phyloP scores from a whole-genome alignment of 1,140 invertebrate genomes.

The Drosophila bifasciata region DNA sequence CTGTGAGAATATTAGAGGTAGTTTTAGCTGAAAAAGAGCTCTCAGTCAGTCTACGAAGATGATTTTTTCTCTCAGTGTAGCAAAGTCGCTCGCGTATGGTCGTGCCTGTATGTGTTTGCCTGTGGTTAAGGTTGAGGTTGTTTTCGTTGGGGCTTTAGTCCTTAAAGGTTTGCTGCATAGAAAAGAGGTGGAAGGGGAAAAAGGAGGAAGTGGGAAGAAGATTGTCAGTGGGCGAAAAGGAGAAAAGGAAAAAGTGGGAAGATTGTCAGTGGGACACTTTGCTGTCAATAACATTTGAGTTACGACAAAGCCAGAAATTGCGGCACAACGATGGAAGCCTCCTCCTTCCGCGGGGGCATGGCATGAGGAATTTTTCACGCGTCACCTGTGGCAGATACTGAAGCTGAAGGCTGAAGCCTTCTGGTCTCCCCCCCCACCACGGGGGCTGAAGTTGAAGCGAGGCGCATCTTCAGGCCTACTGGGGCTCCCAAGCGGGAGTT shows the following conservation, averaged over 20 bases:
- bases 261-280: constrained; percentile 38
- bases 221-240: constrained; percentile 25
- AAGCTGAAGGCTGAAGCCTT: not conserved
- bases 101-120: no score
- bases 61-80: not conserved
- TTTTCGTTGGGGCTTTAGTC: constrained; percentile 17
- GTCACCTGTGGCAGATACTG: constrained; percentile 58
- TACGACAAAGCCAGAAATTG: constrained; percentile 68
- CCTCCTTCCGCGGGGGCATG: no score
- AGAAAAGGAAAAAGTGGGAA: not conserved
- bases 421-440: not conserved
- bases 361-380: constrained; percentile 52
- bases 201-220: not conserved
- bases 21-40: not conserved
- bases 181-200: not conserved
- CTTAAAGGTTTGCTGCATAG: constrained; percentile 5
- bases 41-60: not conserved
- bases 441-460: not conserved
- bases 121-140: constrained; percentile 29
- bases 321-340: constrained; percentile 34
- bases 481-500: constrained; percentile 5
- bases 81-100: constrained; percentile 3
- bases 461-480: constrained; percentile 18
- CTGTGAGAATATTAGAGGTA: not conserved
- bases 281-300: constrained; percentile 65